A percentile compares a stretch with the other conserved stretches of the same genome.
Conservation (phyloP, 2,888 invertebrate genomes). For the Odontocolon sp. region DNA sequence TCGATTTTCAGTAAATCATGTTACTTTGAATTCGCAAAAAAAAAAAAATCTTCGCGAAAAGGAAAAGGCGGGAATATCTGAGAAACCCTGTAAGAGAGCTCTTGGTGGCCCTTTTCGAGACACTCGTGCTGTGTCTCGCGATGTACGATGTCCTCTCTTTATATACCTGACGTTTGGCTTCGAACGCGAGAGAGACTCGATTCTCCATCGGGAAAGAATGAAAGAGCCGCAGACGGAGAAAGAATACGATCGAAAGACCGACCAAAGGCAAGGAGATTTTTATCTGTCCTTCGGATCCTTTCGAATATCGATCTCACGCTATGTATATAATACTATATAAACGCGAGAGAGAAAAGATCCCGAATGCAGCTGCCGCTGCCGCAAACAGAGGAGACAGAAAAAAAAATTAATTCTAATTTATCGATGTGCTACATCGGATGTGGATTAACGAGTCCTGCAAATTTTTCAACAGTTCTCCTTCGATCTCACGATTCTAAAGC, state of each 20-base stretch:
- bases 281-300: conserved; percentile 75
- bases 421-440: conserved; percentile 51
- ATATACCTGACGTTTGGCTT: conserved; percentile 76
- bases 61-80: conserved; percentile 32
- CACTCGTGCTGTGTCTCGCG: conserved; percentile 33
- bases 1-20: not conserved
- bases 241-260: conserved; percentile 55
- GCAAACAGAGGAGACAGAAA: conserved; percentile 55
- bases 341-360: conserved; percentile 54
- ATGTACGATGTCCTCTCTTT: conserved; percentile 43
- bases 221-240: conserved; percentile 34
- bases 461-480: conserved; percentile 17
- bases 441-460: conserved; percentile 58
- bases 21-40: not conserved
- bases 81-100: conserved; percentile 49
- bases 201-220: conserved; percentile 61
- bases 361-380: conserved; percentile 59
- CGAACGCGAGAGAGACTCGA: conserved; percentile 53
- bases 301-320: conserved; percentile 68
- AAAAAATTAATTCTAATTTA: conserved; percentile 65
- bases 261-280: conserved; percentile 70
- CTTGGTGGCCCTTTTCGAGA: conserved; percentile 46
- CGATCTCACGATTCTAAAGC: conserved; percentile 29
- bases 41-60: conserved; percentile 2
- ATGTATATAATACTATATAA: conserved; percentile 30